Conservation (phyloP, 1,140 invertebrate genomes). For the Macrobrachium nipponense region DNA sequence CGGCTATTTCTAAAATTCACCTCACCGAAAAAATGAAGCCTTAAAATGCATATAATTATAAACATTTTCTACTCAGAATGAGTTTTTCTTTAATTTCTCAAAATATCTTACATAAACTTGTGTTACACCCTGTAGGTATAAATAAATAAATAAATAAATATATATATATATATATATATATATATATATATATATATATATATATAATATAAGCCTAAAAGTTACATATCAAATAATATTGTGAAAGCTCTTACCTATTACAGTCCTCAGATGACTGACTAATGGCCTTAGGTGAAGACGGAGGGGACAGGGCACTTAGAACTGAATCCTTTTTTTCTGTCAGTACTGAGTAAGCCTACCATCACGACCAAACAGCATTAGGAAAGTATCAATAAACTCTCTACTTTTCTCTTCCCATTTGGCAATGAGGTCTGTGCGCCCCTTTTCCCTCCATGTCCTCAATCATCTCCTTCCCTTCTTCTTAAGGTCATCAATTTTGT, state of each 20-base stretch:
- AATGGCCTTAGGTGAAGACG: slow-evolving; percentile 48
- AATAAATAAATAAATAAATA: too few relatives aligned
- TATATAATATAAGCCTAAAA: too few relatives aligned
- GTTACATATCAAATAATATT: neutral
- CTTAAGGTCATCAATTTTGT: slow-evolving; percentile 63
- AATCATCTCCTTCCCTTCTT: slow-evolving; percentile 63
- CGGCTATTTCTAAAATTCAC: too few relatives aligned
- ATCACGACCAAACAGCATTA: slow-evolving; percentile 63
- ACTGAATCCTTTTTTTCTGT: slow-evolving; percentile 62
- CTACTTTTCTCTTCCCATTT: slow-evolving; percentile 64
- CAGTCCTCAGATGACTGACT: slow-evolving; percentile 58
- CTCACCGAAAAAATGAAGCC: too few relatives aligned
- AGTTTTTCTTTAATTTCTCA: too few relatives aligned
- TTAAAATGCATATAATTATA: too few relatives aligned
- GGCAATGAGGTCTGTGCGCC: slow-evolving; percentile 53
- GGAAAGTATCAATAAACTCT: slow-evolving; percentile 62
- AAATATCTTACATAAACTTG: too few relatives aligned
- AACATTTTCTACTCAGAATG: too few relatives aligned
- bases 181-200: too few relatives aligned
- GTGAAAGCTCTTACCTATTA: slow-evolving; percentile 39
- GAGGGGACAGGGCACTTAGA: slow-evolving; percentile 57
- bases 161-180: too few relatives aligned
- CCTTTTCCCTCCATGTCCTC: slow-evolving; percentile 58
- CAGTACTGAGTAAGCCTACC: slow-evolving; percentile 60
- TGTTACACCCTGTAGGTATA: too few relatives aligned